These are phyloP conservation scores for Hylia prasina DNA, from an alignment of 2,113 vertebrate species.

Conservation along the genomic window DNA sequence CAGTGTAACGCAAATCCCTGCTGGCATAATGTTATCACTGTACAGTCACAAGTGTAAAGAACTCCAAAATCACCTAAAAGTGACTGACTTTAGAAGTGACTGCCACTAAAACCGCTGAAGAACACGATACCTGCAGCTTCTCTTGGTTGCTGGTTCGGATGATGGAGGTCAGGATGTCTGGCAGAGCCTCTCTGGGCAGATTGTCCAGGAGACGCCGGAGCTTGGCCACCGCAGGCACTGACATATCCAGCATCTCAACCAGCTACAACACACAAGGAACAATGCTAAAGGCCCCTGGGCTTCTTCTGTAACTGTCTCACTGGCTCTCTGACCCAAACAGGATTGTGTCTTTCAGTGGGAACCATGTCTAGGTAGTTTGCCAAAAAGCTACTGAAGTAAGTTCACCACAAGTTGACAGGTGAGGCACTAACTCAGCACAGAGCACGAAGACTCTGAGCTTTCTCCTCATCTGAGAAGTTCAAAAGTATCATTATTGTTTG, in stretches of 20 bases:
- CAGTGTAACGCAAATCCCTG: not conserved
- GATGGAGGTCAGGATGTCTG: constrained; percentile 92
- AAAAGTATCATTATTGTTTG: not conserved
- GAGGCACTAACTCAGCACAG: not conserved
- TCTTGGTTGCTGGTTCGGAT: constrained; percentile 93
- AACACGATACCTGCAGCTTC: constrained; percentile 87
- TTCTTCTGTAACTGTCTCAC: not conserved
- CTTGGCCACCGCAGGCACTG: constrained; percentile 92
- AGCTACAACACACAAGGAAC: constrained; percentile 63
- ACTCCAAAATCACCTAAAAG: not conserved
- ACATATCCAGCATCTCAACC: constrained; percentile 96
- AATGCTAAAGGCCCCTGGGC: not conserved
- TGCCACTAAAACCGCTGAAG: not conserved
- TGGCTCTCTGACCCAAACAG: not conserved
- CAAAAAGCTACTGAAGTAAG: not conserved
- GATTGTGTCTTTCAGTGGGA: not conserved
- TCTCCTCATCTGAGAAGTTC: not conserved
- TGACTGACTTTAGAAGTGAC: not conserved
- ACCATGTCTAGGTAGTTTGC: not conserved
- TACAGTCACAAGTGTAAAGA: not conserved
- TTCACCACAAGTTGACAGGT: not conserved
- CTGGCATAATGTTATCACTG: not conserved
- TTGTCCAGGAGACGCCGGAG: constrained; percentile 88
- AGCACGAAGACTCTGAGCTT: not conserved
- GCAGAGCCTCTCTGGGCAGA: constrained; percentile 88